Conservation (phyloP, 1,140 invertebrate genomes). For the Zelostemma sp. region DNA sequence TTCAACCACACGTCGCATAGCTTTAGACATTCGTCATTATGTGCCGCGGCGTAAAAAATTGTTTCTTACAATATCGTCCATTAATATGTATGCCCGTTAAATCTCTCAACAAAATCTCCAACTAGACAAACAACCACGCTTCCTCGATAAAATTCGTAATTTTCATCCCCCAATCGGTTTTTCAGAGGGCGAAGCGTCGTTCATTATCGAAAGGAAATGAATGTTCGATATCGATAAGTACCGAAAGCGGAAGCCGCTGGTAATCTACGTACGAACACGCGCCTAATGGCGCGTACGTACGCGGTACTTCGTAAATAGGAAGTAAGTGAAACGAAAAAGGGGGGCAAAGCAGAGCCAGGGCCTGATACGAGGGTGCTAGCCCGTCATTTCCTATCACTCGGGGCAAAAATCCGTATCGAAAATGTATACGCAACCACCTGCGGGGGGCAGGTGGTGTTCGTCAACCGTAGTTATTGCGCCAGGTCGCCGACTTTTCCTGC, state of each 20-base stretch:
- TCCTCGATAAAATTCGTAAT: no score
- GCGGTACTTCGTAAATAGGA: slow-evolving; percentile 34
- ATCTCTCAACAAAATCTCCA: no score
- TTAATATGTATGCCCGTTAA: no score
- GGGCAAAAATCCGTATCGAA: slow-evolving; percentile 57
- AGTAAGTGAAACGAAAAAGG: slow-evolving; percentile 33
- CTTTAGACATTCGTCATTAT: slow-evolving; percentile 25
- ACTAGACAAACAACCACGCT: no score
- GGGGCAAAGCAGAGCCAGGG: slow-evolving; percentile 25
- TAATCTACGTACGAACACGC: slow-evolving; percentile 45
- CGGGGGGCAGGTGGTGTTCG: slow-evolving; percentile 62
- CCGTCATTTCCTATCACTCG: slow-evolving; percentile 47
- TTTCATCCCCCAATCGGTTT: no score
- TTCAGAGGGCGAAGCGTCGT: no score
- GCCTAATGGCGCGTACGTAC: slow-evolving; percentile 35
- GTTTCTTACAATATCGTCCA: slow-evolving; percentile 16
- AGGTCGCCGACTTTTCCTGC: slow-evolving; percentile 54
- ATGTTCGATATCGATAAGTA: slow-evolving; percentile 29
- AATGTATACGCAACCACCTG: slow-evolving; percentile 61
- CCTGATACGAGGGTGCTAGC: slow-evolving; percentile 29
- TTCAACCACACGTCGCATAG: slow-evolving; percentile 20
- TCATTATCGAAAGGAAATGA: slow-evolving; percentile 16
- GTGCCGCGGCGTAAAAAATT: slow-evolving; percentile 18
- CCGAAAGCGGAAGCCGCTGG: slow-evolving; percentile 47
- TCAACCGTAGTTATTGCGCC: slow-evolving; percentile 52